phyloP scores from a whole-genome alignment of 2,113 vertebrate species.

The Apeltes quadracus region DNA sequence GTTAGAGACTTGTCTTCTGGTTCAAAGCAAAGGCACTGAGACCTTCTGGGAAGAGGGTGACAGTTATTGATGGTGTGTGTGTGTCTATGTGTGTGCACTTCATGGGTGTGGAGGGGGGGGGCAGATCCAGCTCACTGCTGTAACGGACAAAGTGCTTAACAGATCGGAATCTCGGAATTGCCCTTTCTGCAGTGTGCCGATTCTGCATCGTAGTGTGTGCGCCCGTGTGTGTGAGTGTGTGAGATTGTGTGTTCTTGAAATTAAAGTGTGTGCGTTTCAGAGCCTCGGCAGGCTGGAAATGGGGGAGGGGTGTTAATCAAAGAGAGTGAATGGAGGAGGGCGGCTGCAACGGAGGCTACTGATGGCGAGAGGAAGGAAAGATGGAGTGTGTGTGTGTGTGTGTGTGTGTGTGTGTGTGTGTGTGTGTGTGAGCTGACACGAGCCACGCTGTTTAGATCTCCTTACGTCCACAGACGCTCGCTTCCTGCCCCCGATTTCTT shows the following conservation, averaged over 20 bases:
- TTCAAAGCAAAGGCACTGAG: slow-evolving; percentile 36
- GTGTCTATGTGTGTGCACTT: background rate
- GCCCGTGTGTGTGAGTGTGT: background rate
- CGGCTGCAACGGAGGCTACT: slow-evolving; percentile 34
- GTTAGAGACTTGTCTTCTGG: slow-evolving; percentile 42
- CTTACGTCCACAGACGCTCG: slow-evolving; percentile 3
- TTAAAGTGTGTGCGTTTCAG: slow-evolving; percentile 37
- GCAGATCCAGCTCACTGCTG: too few species aligned
- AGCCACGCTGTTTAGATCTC: slow-evolving; percentile 33
- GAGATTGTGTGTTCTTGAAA: background rate
- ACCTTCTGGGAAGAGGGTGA: slow-evolving; percentile 23
- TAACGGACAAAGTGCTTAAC: background rate
- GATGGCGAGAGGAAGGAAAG: slow-evolving; percentile 15
- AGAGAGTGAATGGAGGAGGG: slow-evolving; percentile 48
- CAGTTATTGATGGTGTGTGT: slow-evolving; percentile 28
- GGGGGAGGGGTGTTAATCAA: slow-evolving; percentile 55
- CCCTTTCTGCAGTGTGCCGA: background rate
- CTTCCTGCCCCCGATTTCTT: slow-evolving; percentile 21
- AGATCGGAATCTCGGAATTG: background rate
- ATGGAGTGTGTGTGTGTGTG: slow-evolving; percentile 32
- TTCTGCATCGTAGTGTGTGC: background rate
- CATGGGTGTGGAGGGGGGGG: too few species aligned
- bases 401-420: slow-evolving; percentile 7
- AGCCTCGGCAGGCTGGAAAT: too few species aligned
- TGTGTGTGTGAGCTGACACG: slow-evolving; percentile 29